These are phyloP conservation scores for Vireo altiloquus DNA, from an alignment of 2,113 vertebrate genomes.

Conservation along the genomic window DNA sequence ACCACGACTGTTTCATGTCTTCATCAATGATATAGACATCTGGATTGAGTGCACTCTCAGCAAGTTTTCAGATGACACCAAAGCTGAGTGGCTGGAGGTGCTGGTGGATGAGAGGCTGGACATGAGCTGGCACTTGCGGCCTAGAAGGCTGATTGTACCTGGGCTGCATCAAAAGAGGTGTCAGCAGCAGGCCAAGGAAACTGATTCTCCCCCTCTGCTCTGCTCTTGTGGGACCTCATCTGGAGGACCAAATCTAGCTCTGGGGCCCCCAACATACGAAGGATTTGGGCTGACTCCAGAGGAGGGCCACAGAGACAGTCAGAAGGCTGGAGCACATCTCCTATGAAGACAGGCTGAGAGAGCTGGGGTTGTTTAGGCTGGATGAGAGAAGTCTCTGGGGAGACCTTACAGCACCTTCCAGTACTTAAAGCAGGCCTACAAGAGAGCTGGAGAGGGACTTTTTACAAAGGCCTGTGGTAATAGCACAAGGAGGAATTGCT, in stretches of 20 bases:
- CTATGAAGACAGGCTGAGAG: background rate
- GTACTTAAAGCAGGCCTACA: background rate
- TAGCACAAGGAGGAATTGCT: background rate
- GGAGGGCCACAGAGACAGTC: background rate
- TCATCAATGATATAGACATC: background rate
- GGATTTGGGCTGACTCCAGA: background rate
- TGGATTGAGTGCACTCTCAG: background rate
- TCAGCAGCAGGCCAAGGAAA: background rate
- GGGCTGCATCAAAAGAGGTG: background rate
- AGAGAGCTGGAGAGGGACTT: background rate
- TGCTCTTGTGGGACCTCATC: background rate
- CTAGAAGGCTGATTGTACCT: background rate
- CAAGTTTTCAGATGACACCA: background rate
- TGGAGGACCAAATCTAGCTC: background rate
- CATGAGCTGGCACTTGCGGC: background rate
- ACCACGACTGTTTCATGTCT: background rate
- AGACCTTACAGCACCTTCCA: background rate
- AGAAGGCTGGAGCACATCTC: background rate
- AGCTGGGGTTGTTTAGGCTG: background rate
- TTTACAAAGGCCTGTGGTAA: background rate
- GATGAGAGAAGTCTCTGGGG: too few relatives aligned
- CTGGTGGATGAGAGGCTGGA: background rate
- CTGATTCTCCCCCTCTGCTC: background rate
- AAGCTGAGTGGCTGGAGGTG: background rate
- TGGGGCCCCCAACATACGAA: background rate